Evolutionary conservation across 1,140 invertebrate genomes (phyloP).

Genomic region (Drosophila fuyamai): DNA sequence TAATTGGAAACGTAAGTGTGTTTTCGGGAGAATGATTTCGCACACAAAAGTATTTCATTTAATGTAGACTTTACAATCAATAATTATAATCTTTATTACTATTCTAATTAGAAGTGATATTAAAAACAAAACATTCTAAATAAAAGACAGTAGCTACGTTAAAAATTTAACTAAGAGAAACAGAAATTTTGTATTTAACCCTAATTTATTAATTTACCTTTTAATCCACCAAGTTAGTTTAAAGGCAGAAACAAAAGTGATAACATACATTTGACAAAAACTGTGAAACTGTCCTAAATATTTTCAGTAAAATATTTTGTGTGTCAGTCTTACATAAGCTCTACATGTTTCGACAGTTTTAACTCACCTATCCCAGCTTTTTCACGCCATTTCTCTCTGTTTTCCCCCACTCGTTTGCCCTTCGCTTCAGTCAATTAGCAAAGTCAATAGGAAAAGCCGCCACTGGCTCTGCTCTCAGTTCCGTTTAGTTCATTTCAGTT

Average conservation of each 20-base stretch:
- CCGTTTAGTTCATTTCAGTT: slow-evolving; percentile 16
- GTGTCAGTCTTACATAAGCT: neutral
- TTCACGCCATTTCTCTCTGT: slow-evolving; percentile 25
- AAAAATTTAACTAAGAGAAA: too few relatives aligned
- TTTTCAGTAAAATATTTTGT: neutral
- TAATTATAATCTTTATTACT: too few relatives aligned
- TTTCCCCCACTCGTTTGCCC: slow-evolving; percentile 7
- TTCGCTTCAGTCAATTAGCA: slow-evolving; percentile 70
- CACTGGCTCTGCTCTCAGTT: slow-evolving; percentile 13
- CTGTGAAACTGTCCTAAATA: neutral
- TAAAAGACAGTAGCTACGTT: too few relatives aligned
- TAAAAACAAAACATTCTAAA: too few relatives aligned
- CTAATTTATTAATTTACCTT: neutral
- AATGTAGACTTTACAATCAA: too few relatives aligned
- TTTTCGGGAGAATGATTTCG: neutral
- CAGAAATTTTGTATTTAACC: too few relatives aligned
- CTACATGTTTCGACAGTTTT: neutral
- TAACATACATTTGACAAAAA: too few relatives aligned
- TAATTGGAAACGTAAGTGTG: neutral
- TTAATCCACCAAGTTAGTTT: neutral
- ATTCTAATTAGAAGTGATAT: neutral
- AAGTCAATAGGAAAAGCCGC: slow-evolving; percentile 69
- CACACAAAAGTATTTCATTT: neutral
- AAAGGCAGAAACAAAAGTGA: too few relatives aligned
- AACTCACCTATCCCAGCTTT: slow-evolving; percentile 2